Conservation (phyloP, 1,140 invertebrate species). For the Anastrepha obliqua region DNA sequence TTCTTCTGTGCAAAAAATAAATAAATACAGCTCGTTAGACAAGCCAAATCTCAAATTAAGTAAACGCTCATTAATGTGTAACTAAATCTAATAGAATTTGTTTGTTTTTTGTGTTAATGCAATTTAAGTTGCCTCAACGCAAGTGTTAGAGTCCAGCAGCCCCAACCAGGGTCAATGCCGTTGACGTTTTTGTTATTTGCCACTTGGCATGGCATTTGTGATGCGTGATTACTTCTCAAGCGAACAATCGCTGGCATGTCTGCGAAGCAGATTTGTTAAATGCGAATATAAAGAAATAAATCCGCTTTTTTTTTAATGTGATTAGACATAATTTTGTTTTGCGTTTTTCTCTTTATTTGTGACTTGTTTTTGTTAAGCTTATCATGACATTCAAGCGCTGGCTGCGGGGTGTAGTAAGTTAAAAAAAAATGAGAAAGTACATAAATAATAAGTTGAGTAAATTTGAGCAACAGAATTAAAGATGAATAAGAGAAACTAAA, state of each 20-base stretch:
- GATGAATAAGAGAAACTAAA: too few relatives aligned
- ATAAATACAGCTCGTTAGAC: neutral
- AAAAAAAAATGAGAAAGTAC: too few relatives aligned
- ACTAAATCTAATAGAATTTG: neutral
- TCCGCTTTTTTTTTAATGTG: conserved; percentile 27
- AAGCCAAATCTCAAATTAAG: neutral
- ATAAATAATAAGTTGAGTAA: too few relatives aligned
- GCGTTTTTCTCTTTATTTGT: neutral
- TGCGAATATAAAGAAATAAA: conserved; percentile 34
- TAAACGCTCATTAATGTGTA: neutral
- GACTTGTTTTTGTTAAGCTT: neutral
- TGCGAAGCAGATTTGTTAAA: conserved; percentile 17
- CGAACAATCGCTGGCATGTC: conserved; percentile 9
- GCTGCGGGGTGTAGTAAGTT: neutral
- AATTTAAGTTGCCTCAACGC: neutral
- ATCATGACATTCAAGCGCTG: neutral
- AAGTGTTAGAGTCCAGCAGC: neutral
- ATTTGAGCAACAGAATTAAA: too few relatives aligned
- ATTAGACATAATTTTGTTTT: neutral
- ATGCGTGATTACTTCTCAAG: neutral
- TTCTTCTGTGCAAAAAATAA: neutral
- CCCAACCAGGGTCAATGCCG: neutral
- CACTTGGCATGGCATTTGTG: conserved; percentile 23
- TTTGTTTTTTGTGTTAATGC: neutral
- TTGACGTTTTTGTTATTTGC: neutral